Percentiles rank a stretch among this genome's conserved stretches.
These are phyloP conservation scores for Pristiophorus japonicus DNA, from an alignment of 2,113 vertebrate species.

Conservation along the genomic window DNA sequence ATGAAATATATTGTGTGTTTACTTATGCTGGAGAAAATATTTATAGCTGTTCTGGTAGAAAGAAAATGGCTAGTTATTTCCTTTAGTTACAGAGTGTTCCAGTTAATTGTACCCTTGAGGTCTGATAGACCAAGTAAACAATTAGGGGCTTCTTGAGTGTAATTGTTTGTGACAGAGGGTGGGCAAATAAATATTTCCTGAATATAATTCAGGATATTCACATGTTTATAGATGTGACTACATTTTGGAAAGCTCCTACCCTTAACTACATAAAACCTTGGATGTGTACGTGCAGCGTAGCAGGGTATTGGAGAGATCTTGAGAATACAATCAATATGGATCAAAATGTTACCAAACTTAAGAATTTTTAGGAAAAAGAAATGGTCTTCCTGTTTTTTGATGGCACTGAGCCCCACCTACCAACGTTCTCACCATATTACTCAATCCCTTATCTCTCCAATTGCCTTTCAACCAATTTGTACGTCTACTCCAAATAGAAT, in stretches of 20 bases:
- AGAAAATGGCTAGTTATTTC: not conserved
- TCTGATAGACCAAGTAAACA: not conserved
- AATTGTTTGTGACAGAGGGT: not conserved
- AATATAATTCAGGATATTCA: not conserved
- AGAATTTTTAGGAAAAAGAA: too few species aligned
- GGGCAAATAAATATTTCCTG: conserved; percentile 12
- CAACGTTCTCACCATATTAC: not conserved
- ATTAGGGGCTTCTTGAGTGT: not conserved
- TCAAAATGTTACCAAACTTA: not conserved
- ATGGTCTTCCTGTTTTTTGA: too few species aligned
- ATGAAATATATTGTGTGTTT: conserved; percentile 25
- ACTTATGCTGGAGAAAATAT: conserved; percentile 11
- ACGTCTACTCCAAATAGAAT: not conserved
- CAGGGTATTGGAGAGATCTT: not conserved
- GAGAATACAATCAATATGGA: not conserved
- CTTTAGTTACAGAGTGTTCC: conserved; percentile 29
- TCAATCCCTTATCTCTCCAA: not conserved
- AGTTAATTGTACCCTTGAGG: conserved; percentile 18
- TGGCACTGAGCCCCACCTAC: not conserved
- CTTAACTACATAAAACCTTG: not conserved
- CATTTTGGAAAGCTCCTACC: not conserved
- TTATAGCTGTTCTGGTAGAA: conserved; percentile 35
- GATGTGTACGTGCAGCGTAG: not conserved
- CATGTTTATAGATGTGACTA: conserved; percentile 4
- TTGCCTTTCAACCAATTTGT: not conserved